A percentile compares a stretch with the other conserved stretches of the same genome.
Conservation (phyloP, 2,797 vertebrate species). For the Myotis vivesi region DNA sequence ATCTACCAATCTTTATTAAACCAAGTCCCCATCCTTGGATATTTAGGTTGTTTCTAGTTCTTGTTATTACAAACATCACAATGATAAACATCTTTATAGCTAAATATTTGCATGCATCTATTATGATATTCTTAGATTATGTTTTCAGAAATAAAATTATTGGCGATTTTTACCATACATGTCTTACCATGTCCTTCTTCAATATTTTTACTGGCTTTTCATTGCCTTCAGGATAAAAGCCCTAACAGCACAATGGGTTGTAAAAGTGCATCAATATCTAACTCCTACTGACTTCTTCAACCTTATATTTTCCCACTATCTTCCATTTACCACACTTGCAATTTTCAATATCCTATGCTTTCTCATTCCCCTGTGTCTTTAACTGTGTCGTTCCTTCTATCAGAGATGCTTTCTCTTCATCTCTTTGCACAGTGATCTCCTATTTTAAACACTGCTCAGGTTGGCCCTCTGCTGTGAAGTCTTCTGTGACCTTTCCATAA, state of each 20-base stretch:
- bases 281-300: not conserved
- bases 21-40: not conserved
- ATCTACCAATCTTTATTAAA: not conserved
- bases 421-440: not conserved
- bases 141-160: not conserved
- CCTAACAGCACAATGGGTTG: not conserved
- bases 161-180: not conserved
- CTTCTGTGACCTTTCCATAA: not conserved
- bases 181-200: not conserved
- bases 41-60: not conserved
- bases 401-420: not conserved
- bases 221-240: not conserved
- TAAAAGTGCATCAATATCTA: not conserved
- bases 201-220: not conserved
- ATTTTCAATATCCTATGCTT: not conserved
- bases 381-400: not conserved
- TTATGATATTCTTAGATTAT: not conserved
- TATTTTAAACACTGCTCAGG: not conserved
- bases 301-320: not conserved
- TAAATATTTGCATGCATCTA: not conserved
- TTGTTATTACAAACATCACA: not conserved
- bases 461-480: not conserved
- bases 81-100: not conserved
- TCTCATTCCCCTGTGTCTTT: not conserved
- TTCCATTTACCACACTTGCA: not conserved